phyloP scores from a whole-genome alignment of 2,113 vertebrate genomes.

The Sylvietta virens region DNA sequence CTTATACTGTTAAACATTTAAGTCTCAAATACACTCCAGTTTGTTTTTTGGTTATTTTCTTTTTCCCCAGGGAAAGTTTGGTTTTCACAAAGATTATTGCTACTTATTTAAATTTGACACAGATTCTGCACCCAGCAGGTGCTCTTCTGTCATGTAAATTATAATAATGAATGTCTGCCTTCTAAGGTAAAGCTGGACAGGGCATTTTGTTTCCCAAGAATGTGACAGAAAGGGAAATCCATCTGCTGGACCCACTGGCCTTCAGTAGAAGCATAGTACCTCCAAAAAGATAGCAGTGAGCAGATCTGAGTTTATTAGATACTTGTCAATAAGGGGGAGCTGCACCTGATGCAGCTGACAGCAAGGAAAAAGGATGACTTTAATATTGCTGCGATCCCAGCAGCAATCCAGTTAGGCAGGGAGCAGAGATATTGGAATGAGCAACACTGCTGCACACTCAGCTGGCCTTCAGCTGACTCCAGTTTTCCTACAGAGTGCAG shows the following conservation, averaged over 20 bases:
- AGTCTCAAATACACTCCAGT: background rate
- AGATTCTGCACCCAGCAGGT: conserved; percentile 25
- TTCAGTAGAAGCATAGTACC: background rate
- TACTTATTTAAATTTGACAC: background rate
- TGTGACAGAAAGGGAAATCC: background rate
- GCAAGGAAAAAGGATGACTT: conserved; percentile 17
- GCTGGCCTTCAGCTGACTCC: background rate
- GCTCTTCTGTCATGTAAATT: conserved; percentile 1
- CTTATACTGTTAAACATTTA: background rate
- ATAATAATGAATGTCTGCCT: background rate
- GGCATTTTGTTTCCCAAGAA: background rate
- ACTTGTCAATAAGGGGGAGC: conserved; percentile 1
- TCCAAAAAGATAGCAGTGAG: conserved; percentile 3
- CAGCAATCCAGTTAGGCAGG: background rate
- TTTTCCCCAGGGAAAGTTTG: background rate
- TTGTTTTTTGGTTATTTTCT: background rate
- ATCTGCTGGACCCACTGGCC: conserved; percentile 6
- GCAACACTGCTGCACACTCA: background rate
- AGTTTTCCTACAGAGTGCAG: background rate
- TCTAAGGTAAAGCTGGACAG: background rate
- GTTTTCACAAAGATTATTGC: background rate
- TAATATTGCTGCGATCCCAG: conserved; percentile 27
- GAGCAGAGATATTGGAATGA: background rate
- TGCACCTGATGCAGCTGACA: conserved; percentile 1
- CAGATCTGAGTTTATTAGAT: conserved; percentile 9